These are phyloP conservation scores for Pandemis heparana DNA, from an alignment of 2,888 invertebrate genomes.

Conservation along the genomic window DNA sequence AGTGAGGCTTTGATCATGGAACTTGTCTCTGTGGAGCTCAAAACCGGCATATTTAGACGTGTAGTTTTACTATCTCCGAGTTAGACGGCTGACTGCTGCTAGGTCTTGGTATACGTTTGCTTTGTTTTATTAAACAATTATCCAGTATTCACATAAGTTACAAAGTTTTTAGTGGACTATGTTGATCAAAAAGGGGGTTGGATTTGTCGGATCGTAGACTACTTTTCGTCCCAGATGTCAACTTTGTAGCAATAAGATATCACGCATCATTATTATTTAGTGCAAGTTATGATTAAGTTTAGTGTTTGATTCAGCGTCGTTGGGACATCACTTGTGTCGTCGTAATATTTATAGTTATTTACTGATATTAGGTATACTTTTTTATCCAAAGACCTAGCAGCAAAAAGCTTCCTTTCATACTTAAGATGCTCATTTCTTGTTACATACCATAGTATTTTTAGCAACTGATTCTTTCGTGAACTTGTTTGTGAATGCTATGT, in stretches of 20 bases:
- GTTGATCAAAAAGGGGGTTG: no score
- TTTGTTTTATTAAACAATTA: background rate
- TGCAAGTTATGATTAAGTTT: background rate
- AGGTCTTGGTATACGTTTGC: background rate
- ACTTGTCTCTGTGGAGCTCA: slow-evolving; percentile 3
- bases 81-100: slow-evolving; percentile 11
- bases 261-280: background rate
- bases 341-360: background rate
- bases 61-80: slow-evolving; percentile 4
- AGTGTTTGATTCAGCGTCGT: background rate
- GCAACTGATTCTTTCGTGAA: background rate
- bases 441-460: background rate
- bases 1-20: background rate
- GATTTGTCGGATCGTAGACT: background rate
- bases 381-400: background rate
- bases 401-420: background rate
- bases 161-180: no score
- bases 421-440: background rate
- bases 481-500: background rate
- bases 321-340: background rate
- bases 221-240: background rate
- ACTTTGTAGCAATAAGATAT: background rate
- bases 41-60: background rate
- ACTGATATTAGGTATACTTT: background rate
- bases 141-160: background rate